These are phyloP conservation scores for Hesperophylax magnus DNA, from an alignment of 1,140 invertebrate species.

Conservation along the genomic window DNA sequence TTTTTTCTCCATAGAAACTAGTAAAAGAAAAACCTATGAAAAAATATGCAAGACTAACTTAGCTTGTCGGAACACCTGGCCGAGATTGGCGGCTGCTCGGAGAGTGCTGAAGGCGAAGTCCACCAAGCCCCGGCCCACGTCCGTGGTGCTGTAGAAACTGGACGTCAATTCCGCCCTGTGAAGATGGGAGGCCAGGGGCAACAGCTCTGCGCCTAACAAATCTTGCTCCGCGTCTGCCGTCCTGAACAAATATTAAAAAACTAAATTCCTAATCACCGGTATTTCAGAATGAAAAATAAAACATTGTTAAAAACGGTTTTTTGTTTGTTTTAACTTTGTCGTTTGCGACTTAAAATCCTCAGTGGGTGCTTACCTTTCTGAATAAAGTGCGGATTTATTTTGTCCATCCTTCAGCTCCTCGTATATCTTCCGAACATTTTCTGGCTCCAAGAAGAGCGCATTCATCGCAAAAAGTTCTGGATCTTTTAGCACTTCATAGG, in stretches of 20 bases:
- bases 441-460: conserved; percentile 70
- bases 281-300: too few species aligned
- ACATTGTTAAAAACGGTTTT: too few species aligned
- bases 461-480: conserved; percentile 72
- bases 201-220: background rate
- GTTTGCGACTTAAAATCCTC: background rate
- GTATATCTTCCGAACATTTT: conserved; percentile 61
- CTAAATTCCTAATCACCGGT: background rate
- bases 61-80: conserved; percentile 71
- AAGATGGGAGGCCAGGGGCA: background rate
- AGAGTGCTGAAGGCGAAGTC: conserved; percentile 72
- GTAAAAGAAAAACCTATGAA: too few species aligned
- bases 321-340: background rate
- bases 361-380: background rate
- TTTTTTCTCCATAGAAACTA: too few species aligned
- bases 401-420: conserved; percentile 30
- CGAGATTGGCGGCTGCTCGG: conserved; percentile 72
- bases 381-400: background rate
- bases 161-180: conserved; percentile 30
- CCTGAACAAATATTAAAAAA: background rate
- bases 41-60: conserved; percentile 50
- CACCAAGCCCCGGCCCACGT: conserved; percentile 67
- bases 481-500: conserved; percentile 68
- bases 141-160: conserved; percentile 49
- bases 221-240: background rate